Evolutionary conservation across 2,113 vertebrate genomes (phyloP), one percentile per base, ranked within the genome.

Genomic region (Phodopus roborovskii): DNA sequence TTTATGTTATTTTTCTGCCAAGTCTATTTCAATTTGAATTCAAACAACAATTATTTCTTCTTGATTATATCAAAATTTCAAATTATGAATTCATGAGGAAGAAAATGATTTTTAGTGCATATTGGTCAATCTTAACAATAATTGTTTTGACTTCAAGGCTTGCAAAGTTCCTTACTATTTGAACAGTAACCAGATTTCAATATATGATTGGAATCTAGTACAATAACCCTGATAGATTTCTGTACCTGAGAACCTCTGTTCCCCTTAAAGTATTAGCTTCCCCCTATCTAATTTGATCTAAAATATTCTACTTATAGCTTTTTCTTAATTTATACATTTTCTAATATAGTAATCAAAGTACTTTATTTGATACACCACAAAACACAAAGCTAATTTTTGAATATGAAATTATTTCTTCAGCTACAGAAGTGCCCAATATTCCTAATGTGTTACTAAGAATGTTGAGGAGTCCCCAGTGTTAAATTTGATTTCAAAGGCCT

Each of bases 401-500:
- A 60, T 50, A 36, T 71, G 20, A 45, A 71, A 24, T 17, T 68
- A 42, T 68, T 88, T 91, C 17, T 92, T 48, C 85, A 1, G 0
- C 16, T 78, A 33, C 5, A 8, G 19, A 73, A 9, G 2, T 84
- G 2, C 1, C 26, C 78, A 78, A 78, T 66, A 83, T 83, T 48
- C 53, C 6, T 78, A n/a, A 24, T 30, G 2, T 2, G 17, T 68
- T 77, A 12, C 9, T 88, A 12, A 60, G 48, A 83, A 60, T 45
- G 4, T 39, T 58, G 36, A 58, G 58, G 8, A 81, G 56, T 39
- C 22, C 6, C 4, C 26, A 71, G 53, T 39, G 3, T 48, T 82
- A 94, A 84, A 74, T 91, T 78, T 93, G 39, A 83, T 73, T 88
- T n/a, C n/a, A n/a, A n/a, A n/a, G n/a, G 1, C 17, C 50, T 53